Base-by-base conservation (phyloP, 2,113 vertebrate species). In the Chauna torquata region DNA sequence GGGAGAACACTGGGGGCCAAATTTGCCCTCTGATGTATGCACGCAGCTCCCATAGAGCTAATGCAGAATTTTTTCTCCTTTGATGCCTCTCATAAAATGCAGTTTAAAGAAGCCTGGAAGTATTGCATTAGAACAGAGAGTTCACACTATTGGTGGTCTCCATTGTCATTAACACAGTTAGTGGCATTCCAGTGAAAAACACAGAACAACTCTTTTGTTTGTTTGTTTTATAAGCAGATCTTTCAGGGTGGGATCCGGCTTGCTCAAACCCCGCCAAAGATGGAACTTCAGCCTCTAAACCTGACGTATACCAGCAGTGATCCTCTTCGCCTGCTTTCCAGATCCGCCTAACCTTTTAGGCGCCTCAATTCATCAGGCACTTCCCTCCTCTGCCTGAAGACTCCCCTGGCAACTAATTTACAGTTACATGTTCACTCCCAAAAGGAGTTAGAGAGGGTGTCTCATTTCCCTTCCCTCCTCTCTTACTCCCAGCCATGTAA, bases 121-220 rank as follows among this genome's bases (percentile, higher is more conserved):
- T 95, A 92, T 97, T 97, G 95, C 96, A 97, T 97, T 97, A 96
- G 95, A 94, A 97, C 92, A 93, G 93, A 89, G 93, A 92, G 90
- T 95, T 96, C 93, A 91, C 96, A 72, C 72, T 96, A 94, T 85
- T 96, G 92, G 88, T 94, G 88, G 91, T 94, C 96, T 75, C 86
- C 87, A 84, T 94, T 95, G 96, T 92, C 96, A 64, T 92, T 95
- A 96, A 94, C 88, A 92, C 92, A 96, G 94, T 95, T 89, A 97
- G 94, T 82, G 88, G 89, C 23, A 94, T 96, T 96, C 94, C 95
- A 96, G 59, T 52, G 82, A 91, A 95, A 96, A 92, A 96, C 25
- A 82, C 78, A 97, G 95, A 96, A 91, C 89, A 87, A 81, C 59
- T 49, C 91, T 86, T 97, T 92, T 94, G 91, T 94, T 94, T 96